Base-by-base conservation (phyloP, 1,140 invertebrate genomes). In the Coptotermes formosanus region DNA sequence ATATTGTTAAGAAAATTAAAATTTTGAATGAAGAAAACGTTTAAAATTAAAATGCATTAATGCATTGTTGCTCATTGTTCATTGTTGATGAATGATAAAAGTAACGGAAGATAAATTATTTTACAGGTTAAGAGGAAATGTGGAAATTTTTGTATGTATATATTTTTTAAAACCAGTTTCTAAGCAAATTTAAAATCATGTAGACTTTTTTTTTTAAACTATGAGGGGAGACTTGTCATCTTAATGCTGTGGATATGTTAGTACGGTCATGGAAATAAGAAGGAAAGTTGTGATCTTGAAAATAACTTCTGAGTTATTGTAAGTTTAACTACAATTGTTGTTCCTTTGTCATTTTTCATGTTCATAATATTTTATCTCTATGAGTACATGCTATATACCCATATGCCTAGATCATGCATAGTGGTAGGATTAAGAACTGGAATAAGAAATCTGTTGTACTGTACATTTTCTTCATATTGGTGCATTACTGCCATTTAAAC, bases 81-180 rank as follows among this genome's bases (percentile, higher is more conserved):
- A 75, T 30, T 75, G 64, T 75, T 75, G 64, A 75, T 30, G 64
- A 75, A 75, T 75, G 64, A 75, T 75, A 23, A 75, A 75, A 30
- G 64, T 75, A 75, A 75, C 9, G n/a, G 25, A 16, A 75, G 64
- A 75, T 69, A n/a, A 75, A 30, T 75, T 75, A 75, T 75, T 75
- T 75, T 75, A 75, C 25, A 75, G n/a, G 64, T 75, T 75, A 75
- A 75, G 14, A 75, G 64, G 64, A 30, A 75, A 75, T n/a, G 25
- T 75, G 64, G n/a, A 75, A 75, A 75, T 75, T 30, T 75, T 30
- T 75, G 21, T 75, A 9, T 75, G 64, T 75, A 16, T 30, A 75
- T 75, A 75, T 75, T 75, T 75, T 59, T 75, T 75, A 30, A 75
- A 75, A n/a, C 64, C 64, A 75, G 64, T 75, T 75, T 75, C 64